phyloP scores from a whole-genome alignment of 1,140 invertebrate genomes.

The Neodiprion pinetum region DNA sequence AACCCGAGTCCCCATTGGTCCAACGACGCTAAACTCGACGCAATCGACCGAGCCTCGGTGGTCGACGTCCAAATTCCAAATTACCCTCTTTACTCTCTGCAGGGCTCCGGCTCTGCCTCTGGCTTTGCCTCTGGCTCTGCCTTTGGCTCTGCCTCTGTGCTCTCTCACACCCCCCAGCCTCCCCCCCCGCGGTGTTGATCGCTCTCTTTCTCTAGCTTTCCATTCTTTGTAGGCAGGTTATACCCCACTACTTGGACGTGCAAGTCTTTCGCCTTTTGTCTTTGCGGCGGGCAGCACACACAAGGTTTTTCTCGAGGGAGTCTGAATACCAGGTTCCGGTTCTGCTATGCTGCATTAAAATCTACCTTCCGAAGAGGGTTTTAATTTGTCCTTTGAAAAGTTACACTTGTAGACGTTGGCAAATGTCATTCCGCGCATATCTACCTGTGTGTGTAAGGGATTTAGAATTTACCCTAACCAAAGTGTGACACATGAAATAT shows the following conservation, averaged over 20 bases:
- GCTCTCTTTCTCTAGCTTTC: no score
- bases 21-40: slow-evolving; percentile 8
- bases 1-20: slow-evolving; percentile 5
- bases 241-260: background rate
- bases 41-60: slow-evolving; percentile 5
- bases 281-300: background rate
- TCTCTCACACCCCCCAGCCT: background rate
- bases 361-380: no score
- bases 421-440: no score
- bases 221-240: no score
- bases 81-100: slow-evolving; percentile 1
- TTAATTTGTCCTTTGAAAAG: no score
- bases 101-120: background rate
- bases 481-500: no score
- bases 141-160: background rate
- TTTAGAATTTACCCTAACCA: no score
- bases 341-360: background rate
- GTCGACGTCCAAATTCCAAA: slow-evolving; percentile 7
- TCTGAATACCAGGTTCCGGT: background rate
- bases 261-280: slow-evolving; percentile 2
- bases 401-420: no score
- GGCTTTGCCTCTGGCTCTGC: background rate
- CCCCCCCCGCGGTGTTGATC: no score
- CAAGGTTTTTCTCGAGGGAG: background rate
- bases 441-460: no score